Percentiles rank a stretch among this genome's conserved stretches.
These are phyloP conservation scores for Arvicanthis niloticus DNA, from an alignment of 2,113 vertebrate species.

Conservation along the genomic window DNA sequence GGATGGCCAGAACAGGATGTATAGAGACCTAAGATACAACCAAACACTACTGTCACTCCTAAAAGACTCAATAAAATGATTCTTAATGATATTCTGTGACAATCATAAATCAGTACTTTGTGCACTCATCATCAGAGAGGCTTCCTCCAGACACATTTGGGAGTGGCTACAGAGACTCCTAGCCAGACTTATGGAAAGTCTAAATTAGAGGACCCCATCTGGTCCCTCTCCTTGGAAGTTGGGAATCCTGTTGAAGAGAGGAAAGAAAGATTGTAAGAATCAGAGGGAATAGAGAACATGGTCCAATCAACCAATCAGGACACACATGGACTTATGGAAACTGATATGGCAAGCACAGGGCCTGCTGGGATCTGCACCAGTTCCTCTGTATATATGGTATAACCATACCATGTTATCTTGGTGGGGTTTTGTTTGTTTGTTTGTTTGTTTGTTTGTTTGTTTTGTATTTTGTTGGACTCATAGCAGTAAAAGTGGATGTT, in stretches of 20 bases:
- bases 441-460: no score
- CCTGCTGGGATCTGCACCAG: not conserved
- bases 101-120: not conserved
- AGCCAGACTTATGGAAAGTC: not conserved
- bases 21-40: not conserved
- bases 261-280: not conserved
- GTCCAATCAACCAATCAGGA: not conserved
- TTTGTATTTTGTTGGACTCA: not conserved
- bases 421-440: not conserved
- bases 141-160: not conserved
- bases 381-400: not conserved
- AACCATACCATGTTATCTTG: not conserved
- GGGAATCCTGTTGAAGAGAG: not conserved
- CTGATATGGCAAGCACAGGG: not conserved
- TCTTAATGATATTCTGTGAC: not conserved
- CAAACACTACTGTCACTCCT: not conserved
- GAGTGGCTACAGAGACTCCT: not conserved
- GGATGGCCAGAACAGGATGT: not conserved
- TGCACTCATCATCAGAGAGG: not conserved
- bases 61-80: not conserved
- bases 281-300: not conserved
- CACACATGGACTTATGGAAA: not conserved
- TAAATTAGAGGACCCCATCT: not conserved
- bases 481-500: not conserved
- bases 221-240: not conserved